These are phyloP conservation scores for Porphyrio hochstetteri DNA, from an alignment of 2,113 vertebrate genomes.

Conservation along the genomic window DNA sequence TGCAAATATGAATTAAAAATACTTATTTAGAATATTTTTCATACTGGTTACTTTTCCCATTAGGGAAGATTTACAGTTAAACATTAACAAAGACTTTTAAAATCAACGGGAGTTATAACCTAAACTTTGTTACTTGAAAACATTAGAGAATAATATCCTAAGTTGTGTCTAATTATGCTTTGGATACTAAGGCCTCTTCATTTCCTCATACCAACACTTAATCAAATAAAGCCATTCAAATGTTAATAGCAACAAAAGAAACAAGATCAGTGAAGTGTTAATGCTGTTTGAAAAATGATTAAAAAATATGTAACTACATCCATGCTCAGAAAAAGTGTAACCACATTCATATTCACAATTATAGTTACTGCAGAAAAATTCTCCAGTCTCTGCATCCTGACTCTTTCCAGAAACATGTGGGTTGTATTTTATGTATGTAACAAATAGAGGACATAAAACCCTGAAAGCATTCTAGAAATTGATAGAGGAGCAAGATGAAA, in stretches of 20 bases:
- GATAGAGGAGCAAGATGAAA: background rate
- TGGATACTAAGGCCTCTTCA: background rate
- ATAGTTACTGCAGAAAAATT: background rate
- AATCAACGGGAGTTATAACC: background rate
- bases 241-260: background rate
- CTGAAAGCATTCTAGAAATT: background rate
- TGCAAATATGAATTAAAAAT: background rate
- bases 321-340: background rate
- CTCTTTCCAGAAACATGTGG: background rate
- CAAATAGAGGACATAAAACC: background rate
- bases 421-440: background rate
- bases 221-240: background rate
- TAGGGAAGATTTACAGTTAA: background rate
- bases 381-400: background rate
- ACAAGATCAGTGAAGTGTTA: background rate
- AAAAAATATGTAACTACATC: too few species aligned
- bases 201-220: background rate
- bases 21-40: background rate
- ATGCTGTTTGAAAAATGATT: background rate
- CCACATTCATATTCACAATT: background rate
- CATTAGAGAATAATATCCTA: background rate
- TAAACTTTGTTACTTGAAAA: background rate
- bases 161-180: background rate
- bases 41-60: background rate
- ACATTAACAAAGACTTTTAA: background rate